Base-by-base conservation (phyloP, 2,113 vertebrate genomes). In the Malurus alboscapulatus region DNA sequence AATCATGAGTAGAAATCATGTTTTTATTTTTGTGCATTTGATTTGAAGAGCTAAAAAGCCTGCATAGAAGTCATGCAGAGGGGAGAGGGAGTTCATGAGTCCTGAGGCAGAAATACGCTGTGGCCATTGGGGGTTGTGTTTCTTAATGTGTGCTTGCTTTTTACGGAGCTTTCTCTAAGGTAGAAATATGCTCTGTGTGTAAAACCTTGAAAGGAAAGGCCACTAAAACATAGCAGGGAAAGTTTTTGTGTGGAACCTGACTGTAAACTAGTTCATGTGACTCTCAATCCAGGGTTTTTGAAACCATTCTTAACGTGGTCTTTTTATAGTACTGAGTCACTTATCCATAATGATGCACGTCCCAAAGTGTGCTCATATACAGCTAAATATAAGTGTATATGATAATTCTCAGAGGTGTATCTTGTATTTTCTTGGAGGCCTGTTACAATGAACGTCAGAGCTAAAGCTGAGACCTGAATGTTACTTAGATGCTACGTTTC, bases 191-290 rank as follows among this genome's bases (percentile, higher is more conserved):
- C 26, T 44, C 7, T 1, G 2, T 36, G 21, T 65, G 36, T 81
- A 65, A 78, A 67, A 65, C 12, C 15, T 24, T 25, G 68, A 4
- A 3, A 38, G 44, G 10, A 75, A 40, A 57, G 62, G 36, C 18
- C 17, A 32, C 75, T 3, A 1, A 34, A 1, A 2, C 1, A 2
- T 8, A 38, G 50, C 4, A 1, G 47, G 54, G 32, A 80, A 76
- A 36, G 62, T 6, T 81, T 6, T 81, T 62, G 9, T 14, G 25
- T 77, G 38, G n/a, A 76, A 63, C 80, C 30, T 36, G 34, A 2
- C n/a, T 68, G 54, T 51, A 21, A 88, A 48, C 27, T 66, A 83
- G 17, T 40, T 57, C 8, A 17, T 10, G 17, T 62, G 51, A 42
- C 17, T 63, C 40, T 67, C 63, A 61, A 14, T 61, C 38, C 15